These are phyloP conservation scores for Megalopta genalis DNA, from an alignment of 1,140 invertebrate species.

Conservation along the genomic window DNA sequence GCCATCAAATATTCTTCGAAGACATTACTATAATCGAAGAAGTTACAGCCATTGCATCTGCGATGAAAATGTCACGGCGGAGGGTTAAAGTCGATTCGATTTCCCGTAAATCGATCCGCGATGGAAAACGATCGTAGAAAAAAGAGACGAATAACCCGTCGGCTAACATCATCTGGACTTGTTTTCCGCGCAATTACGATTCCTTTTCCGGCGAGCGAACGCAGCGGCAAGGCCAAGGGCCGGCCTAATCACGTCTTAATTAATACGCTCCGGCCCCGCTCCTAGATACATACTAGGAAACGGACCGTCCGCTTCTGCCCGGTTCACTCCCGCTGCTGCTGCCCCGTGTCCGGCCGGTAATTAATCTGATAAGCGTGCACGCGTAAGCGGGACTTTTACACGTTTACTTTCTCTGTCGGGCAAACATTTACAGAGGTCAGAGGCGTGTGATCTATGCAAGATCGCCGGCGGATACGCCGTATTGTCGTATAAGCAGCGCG, in stretches of 20 bases:
- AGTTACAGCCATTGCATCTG: no score
- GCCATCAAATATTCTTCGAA: no score
- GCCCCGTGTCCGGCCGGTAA: constrained; percentile 32
- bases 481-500: constrained; percentile 65
- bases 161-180: constrained; percentile 27
- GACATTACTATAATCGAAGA: no score
- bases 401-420: constrained; percentile 70
- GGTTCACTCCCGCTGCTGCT: constrained; percentile 20
- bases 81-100: neutral
- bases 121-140: neutral
- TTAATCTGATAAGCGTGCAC: constrained; percentile 66
- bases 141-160: neutral
- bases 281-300: constrained; percentile 32
- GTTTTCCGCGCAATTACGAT: constrained; percentile 51
- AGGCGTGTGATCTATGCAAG: constrained; percentile 77
- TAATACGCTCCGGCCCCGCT: constrained; percentile 32
- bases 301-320: constrained; percentile 19
- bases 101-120: neutral
- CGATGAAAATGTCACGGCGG: no score
- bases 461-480: constrained; percentile 69
- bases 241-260: constrained; percentile 51
- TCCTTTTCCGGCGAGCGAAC: constrained; percentile 43
- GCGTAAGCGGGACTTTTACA: constrained; percentile 59
- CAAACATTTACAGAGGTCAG: constrained; percentile 73
- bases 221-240: constrained; percentile 23